Base-by-base conservation (phyloP, 2,888 invertebrate species). In the Pseudoips prasinana region DNA sequence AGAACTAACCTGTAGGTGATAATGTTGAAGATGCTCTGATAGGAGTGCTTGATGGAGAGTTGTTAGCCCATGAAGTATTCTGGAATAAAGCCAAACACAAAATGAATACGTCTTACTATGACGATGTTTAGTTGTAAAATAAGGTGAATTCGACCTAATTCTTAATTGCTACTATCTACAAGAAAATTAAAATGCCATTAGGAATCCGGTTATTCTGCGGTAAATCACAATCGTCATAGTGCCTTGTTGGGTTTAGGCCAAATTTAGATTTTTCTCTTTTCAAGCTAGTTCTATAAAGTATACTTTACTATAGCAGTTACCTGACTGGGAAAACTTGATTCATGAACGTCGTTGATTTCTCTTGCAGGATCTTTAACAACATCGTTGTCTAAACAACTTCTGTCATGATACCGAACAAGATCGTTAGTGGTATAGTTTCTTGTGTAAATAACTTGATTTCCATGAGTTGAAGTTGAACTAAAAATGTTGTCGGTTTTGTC, bases 101-200 rank as follows among this genome's bases (percentile, higher is more conserved):
- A 33, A 22, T 37, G 36, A 33, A 48, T 18, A 52, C 78, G 81
- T 77, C 71, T 61, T 42, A 22, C 64, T 58, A 49, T 47, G 44
- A 27, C 56, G 47, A 47, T 36, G 46, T 41, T 49, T 42, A 33
- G 40, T 41, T 46, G 39, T 50, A 65, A 39, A 78, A 73, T 82
- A 74, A 70, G 62, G 52, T 65, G 43, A 53, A 42, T 56, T 55
- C 52, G 64, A 63, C 63, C 70, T 67, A 68, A 62, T 75, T 76
- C 64, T 67, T 76, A 81, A 82, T 83, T 64, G 58, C 57, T 56
- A 57, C 62, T 64, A 72, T 66, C 60, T 65, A 70, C 54, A 52
- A 73, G 57, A 57, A 69, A 64, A 85, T 86, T 85, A 82, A 83
- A 79, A 71, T 70, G 67, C 70, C 79, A 73, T 87, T 87, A 87